Conservation (phyloP, 2,888 invertebrate species). For the Caenorhabditis sp. region DNA sequence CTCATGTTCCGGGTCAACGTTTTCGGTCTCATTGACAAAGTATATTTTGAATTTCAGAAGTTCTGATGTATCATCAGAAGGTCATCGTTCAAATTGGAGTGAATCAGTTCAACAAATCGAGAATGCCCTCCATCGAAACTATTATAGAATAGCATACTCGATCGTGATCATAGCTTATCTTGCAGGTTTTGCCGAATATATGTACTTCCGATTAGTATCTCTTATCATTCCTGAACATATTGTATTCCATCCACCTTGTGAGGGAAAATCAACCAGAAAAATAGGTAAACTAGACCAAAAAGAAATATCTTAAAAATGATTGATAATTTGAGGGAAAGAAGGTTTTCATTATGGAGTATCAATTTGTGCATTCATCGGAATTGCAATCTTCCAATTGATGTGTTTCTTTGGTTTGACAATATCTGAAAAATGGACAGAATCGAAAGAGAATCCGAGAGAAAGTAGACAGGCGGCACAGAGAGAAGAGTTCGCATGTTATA, state of each 20-base stretch:
- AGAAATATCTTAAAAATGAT: background rate
- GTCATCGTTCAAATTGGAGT: conserved; percentile 33
- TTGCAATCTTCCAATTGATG: conserved; percentile 61
- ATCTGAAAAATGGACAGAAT: conserved; percentile 55
- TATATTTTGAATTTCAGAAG: background rate
- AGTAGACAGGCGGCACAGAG: conserved; percentile 30
- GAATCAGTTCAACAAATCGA: conserved; percentile 41
- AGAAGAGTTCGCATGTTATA: conserved; percentile 36
- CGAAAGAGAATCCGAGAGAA: conserved; percentile 33
- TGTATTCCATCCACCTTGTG: conserved; percentile 55
- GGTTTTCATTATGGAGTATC: conserved; percentile 65
- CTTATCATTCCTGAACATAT: conserved; percentile 55
- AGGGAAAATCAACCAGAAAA: conserved; percentile 49
- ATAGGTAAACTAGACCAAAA: conserved; percentile 19
- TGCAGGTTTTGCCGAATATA: conserved; percentile 61
- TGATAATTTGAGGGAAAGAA: conserved; percentile 39
- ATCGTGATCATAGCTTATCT: conserved; percentile 62
- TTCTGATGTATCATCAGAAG: conserved; percentile 20
- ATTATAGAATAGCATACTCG: conserved; percentile 60
- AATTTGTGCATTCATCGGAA: conserved; percentile 56
- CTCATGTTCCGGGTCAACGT: too few relatives aligned
- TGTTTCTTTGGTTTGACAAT: conserved; percentile 67
- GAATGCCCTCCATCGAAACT: conserved; percentile 48
- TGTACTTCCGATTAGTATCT: conserved; percentile 62
- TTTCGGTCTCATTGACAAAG: too few relatives aligned